Percentiles rank a stretch among this genome's conserved stretches.
phyloP scores from a whole-genome alignment of 2,888 invertebrate genomes.

The Sesamia inferens region DNA sequence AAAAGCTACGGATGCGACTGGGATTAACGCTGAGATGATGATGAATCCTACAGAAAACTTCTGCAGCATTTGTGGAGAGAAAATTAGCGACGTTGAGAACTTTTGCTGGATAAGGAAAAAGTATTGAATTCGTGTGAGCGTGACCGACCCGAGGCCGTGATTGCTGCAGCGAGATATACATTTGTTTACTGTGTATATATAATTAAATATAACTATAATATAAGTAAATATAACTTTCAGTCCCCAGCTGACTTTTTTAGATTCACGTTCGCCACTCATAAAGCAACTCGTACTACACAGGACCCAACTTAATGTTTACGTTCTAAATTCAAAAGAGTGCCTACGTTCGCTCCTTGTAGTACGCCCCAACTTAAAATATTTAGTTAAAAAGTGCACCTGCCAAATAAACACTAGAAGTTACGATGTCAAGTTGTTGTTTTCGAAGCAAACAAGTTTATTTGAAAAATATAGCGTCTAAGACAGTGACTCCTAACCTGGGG shows the following conservation, averaged over 20 bases:
- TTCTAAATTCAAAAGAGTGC: background rate
- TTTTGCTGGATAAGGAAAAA: too few relatives aligned
- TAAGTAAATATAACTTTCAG: too few relatives aligned
- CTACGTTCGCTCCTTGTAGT: conserved; percentile 7
- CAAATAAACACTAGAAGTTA: conserved; percentile 35
- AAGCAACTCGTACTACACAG: background rate
- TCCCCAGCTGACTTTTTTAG: background rate
- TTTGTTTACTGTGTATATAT: too few relatives aligned
- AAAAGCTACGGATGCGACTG: too few relatives aligned
- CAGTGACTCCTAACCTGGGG: too few relatives aligned
- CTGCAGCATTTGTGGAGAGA: background rate
- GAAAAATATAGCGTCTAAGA: conserved; percentile 15
- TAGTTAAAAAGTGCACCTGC: conserved; percentile 17
- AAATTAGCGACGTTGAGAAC: too few relatives aligned
- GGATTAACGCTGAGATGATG: too few relatives aligned
- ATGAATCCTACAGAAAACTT: too few relatives aligned
- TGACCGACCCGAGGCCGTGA: too few relatives aligned
- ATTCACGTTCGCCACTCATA: background rate
- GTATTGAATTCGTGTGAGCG: too few relatives aligned
- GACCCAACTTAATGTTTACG: conserved; percentile 2
- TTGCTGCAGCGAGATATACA: too few relatives aligned
- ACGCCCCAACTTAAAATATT: conserved; percentile 30
- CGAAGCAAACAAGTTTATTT: conserved; percentile 15
- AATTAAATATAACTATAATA: too few relatives aligned
- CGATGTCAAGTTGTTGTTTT: conserved; percentile 11